Evolutionary conservation across 2,113 vertebrate species (phyloP), one percentile per base, ranked within the genome.

Genomic region (Plecotus auritus): DNA sequence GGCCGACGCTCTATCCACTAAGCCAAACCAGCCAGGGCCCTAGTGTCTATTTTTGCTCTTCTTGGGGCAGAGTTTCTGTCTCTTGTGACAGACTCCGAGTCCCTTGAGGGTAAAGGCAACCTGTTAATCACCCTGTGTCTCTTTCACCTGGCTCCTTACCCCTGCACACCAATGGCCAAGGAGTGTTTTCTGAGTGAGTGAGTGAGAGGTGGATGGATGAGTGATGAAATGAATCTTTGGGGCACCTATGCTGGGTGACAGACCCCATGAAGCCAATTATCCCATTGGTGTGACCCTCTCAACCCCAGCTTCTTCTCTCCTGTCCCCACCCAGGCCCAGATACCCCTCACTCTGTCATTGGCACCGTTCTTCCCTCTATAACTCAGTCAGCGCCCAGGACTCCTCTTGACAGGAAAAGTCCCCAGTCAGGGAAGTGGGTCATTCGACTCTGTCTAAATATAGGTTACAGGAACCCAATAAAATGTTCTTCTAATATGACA

Each of bases 401-500:
- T 0, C 13, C 26, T 45, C 69, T 70, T 74, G 45, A 30, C 26
- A 32, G 67, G 59, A 92, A 14, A 88, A 73, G 78, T 59, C 35
- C 84, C 77, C 77, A 93, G 42, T 42, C 45, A 32, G 16, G 42
- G 26, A 30, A 7, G 20, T 0, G 61, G 37, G 64, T 42, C 77
- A 32, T 73, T 97, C 88, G 0, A 49, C 45, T 94, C 2, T 8
- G 17, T 92, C 85, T 93, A 95, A 97, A 88, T n/a, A 94, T 61
- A 95, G 92, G 59, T 83, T 72, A 54, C 8, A 22, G 66, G 61
- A 67, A 67, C 47, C 40, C 37, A 59, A 88, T 30, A 56, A 97
- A 97, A 94, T 45, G 81, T 76, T 91, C 9, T 87, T 93, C 93
- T 73, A 76, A 93, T 76, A 88, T 56, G 93, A 66, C 59, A 32